Evolutionary conservation across 2,113 vertebrate species (phyloP), one percentile per base, ranked within the genome.

Genomic region (Ancistrus triradiatus): DNA sequence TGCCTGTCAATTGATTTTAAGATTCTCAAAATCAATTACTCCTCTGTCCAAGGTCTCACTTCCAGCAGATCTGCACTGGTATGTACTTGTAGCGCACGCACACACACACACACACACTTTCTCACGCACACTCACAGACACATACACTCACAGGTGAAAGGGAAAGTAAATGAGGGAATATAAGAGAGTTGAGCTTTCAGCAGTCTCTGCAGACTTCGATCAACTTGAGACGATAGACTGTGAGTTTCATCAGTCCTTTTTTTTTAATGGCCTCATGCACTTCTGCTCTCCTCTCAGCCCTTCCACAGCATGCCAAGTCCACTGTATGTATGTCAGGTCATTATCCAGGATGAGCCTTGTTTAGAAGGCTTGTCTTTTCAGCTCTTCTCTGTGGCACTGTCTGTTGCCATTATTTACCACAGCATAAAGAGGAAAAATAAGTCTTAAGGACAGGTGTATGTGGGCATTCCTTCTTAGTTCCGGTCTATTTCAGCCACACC

Each of bases 1-100:
- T 86, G 85, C 87, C 85, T 79, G 68, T 75, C 82, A 89, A 89
- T 89, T 87, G 86, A 89, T 89, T 88, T 80, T 81, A 85, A 86
- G 84, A 89, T 88, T 85, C 85, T 85, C 84, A 81, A 85, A 90
- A 89, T 89, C 87, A 88, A 89, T 90, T 87, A 86, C 86, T 81
- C 72, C 78, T 67, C 80, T 80, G 81, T 86, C 83, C 80, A 84
- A 85, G 85, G 84, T 84, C 84, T 84, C 77, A 75, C 79, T 79
- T 81, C 81, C 66, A 70, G 62, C 63, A 59, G 77, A 84, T 76
- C 81, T 80, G 67, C 44, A 77, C 74, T 76, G 68, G 74, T 81
- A 75, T 58, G 68, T 76, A 69, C 70, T 72, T 50, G 24, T 51
- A 27, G 25, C 59, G 10, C 51, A 24, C 46, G 38, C 42, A 50